Evolutionary conservation across 2,888 invertebrate genomes (phyloP).

Genomic region (Harpagoxenus sublaevis): DNA sequence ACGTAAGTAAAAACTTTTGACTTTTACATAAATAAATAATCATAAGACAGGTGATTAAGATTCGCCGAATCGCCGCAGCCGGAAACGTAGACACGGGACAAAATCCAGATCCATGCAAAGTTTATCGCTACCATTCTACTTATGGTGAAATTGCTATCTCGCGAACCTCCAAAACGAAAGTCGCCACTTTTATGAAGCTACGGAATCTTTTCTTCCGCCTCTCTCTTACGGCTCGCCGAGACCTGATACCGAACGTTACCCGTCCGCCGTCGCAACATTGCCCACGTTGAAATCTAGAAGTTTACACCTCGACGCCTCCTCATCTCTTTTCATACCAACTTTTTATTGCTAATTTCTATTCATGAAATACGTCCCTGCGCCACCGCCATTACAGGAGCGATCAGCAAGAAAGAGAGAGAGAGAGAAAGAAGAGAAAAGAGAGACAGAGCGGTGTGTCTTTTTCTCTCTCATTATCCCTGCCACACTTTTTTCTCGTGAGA

Average conservation of each 20-base stretch:
- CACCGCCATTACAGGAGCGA: conserved; percentile 1
- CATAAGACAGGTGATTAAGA: not conserved
- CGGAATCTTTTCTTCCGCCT: not conserved
- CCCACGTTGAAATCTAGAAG: conserved; percentile 62
- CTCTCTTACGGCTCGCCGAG: not conserved
- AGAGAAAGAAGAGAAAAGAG: not conserved
- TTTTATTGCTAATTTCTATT: conserved; percentile 71
- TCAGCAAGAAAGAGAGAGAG: not conserved
- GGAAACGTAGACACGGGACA: not conserved
- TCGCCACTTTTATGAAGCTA: conserved; percentile 22
- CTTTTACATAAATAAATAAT: not conserved
- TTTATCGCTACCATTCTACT: conserved; percentile 3
- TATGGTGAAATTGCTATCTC: not conserved
- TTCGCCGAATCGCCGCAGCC: not conserved
- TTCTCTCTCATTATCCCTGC: not conserved
- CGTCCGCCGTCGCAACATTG: not conserved
- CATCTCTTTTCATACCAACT: conserved; percentile 25
- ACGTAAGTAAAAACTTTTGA: not conserved
- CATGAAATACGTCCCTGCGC: conserved; percentile 55
- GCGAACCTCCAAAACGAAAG: not conserved
- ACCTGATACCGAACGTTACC: conserved; percentile 1
- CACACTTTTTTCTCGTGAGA: not conserved
- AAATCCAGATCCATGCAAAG: not conserved
- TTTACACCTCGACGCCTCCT: conserved; percentile 45
- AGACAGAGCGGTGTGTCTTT: not conserved